These are phyloP conservation scores for Clitarchus hookeri DNA, from an alignment of 2,888 invertebrate species.

Conservation along the genomic window DNA sequence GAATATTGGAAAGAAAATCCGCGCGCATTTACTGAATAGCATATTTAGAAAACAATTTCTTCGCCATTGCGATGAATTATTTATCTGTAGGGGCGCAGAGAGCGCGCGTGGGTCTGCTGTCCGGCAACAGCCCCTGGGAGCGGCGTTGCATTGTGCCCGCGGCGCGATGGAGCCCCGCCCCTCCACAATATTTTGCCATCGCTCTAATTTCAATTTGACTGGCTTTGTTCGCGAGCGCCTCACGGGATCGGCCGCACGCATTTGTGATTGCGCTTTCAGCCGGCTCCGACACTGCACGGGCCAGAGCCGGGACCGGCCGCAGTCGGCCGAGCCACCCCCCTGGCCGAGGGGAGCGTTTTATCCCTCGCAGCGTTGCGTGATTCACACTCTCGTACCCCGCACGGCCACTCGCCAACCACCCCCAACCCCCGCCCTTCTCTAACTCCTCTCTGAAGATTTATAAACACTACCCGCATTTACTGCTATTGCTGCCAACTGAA, in stretches of 20 bases:
- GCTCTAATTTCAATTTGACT: constrained; percentile 14
- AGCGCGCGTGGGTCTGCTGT: not conserved
- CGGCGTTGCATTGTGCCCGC: not conserved
- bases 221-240: not conserved
- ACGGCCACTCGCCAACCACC: not conserved
- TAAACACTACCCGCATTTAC: not conserved
- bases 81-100: not conserved
- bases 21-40: constrained; percentile 5
- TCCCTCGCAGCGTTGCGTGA: not conserved
- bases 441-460: not conserved
- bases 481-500: not conserved
- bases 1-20: not conserved
- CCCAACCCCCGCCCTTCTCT: too few relatives aligned
- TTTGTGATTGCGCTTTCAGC: not conserved
- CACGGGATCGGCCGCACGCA: not conserved
- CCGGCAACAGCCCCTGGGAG: not conserved
- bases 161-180: not conserved
- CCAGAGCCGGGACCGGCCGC: not conserved
- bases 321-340: not conserved
- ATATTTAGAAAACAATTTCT: constrained; percentile 14
- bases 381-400: not conserved
- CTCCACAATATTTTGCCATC: constrained; percentile 1
- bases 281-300: not conserved
- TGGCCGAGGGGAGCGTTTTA: not conserved
- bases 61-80: not conserved